Percentiles rank a stretch among this genome's conserved stretches.
Conservation (phyloP, 2,113 vertebrate genomes). For the Oncorhynchus kisutch region DNA sequence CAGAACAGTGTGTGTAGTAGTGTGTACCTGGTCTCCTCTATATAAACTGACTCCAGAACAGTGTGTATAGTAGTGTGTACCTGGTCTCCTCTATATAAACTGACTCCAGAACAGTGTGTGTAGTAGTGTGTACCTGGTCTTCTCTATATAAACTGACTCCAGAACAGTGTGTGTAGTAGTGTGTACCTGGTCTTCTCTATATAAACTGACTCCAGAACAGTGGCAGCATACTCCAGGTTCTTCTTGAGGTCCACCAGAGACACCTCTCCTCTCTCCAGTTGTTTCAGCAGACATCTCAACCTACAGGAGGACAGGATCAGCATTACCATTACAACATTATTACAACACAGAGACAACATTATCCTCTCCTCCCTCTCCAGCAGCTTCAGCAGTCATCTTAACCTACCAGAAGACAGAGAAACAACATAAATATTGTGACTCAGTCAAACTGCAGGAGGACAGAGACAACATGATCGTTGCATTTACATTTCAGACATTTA, state of each 20-base stretch:
- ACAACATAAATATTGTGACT: too few relatives aligned
- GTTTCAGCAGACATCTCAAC: slow-evolving; percentile 93
- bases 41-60: too few relatives aligned
- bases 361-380: slow-evolving; percentile 88
- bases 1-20: too few relatives aligned
- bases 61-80: too few relatives aligned
- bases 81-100: too few relatives aligned
- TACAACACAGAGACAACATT: slow-evolving; percentile 69
- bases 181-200: slow-evolving; percentile 93
- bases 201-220: slow-evolving; percentile 95
- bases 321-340: too few relatives aligned
- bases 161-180: neutral
- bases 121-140: neutral
- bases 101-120: too few relatives aligned
- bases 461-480: neutral
- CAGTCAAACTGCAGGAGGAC: slow-evolving; percentile 16
- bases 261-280: slow-evolving; percentile 93
- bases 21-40: too few relatives aligned
- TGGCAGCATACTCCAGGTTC: slow-evolving; percentile 95
- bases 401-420: slow-evolving; percentile 13
- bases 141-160: neutral
- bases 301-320: slow-evolving; percentile 64
- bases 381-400: slow-evolving; percentile 93
- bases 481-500: too few relatives aligned
- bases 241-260: slow-evolving; percentile 94